Evolutionary conservation across 35 echinoderm and acorn worm genomes (phyloP), one percentile per base, ranked within the genome.

Genomic region (Apostichopus parvimensis): DNA sequence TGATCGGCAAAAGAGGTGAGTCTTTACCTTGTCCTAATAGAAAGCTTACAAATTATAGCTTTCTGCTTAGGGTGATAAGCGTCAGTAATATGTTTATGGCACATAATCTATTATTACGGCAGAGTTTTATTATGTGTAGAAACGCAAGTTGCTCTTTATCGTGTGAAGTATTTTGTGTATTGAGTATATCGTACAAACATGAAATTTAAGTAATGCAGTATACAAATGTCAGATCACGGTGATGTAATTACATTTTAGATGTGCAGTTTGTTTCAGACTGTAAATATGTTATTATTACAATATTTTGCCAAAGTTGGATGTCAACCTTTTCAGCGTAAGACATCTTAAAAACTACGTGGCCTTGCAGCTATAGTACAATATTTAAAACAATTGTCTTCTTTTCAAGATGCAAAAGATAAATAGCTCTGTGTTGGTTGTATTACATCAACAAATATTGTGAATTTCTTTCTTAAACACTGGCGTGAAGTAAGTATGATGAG

Each of bases 1-100:
- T 88, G 86, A 88, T 88, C 21, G 86, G 86, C 6, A 88, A 88
- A 88, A 88, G 68, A 88, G 86, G 86, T 88, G 24, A 75, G 86
- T 88, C 4, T 10, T 54, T 80, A 4, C 58, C 7, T 61, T 8
- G 58, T 61, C 12, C 58, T 61, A 61, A 5, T 9, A 6, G n/a
- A 18, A 18, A 75, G 71, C 71, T 22, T 75, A 75, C 11, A 22
- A 7, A 22, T 75, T 75, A 20, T 75, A 18, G 71, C 71, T 22
- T 75, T 75, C 71, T 75, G 17, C 71, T 18, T 75, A 75, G 20
- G 6, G 71, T 75, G 71, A 22, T 75, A 75, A 22, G 71, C 21
- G 71, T 22, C 71, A 22, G 20, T 75, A 75, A 75, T 22, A 21
- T 75, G 71, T 75, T 75, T 75, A 75, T 75, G 71, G 71, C 21